Percentiles rank a stretch among this genome's conserved stretches.
These are phyloP conservation scores for Erebia epiphron DNA, from an alignment of 2,888 invertebrate species.

Conservation along the genomic window DNA sequence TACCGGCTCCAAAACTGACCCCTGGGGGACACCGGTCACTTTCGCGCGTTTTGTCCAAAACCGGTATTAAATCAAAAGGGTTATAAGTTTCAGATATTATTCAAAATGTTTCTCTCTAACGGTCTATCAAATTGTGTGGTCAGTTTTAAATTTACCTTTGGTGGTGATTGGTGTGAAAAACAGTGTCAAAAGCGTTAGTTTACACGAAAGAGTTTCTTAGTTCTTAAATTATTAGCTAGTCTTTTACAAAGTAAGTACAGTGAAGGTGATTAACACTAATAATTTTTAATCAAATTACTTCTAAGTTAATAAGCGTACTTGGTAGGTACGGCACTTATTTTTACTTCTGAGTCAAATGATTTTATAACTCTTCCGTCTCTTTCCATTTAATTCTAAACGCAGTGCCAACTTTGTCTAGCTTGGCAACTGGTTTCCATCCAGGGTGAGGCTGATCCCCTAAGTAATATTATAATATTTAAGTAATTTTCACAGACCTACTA, in stretches of 20 bases:
- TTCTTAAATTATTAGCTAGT: neutral
- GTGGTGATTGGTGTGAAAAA: conserved; percentile 51
- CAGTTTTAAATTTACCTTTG: conserved; percentile 64
- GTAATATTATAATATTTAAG: too few species aligned
- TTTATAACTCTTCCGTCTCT: too few species aligned
- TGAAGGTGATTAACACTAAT: neutral
- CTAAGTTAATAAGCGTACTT: too few species aligned
- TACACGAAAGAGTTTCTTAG: conserved; percentile 25
- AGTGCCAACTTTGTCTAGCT: too few species aligned
- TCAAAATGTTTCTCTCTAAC: conserved; percentile 48
- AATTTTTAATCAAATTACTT: neutral
- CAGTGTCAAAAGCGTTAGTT: conserved; percentile 42
- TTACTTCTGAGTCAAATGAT: too few species aligned
- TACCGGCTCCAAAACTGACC: conserved; percentile 69
- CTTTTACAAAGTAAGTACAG: conserved; percentile 25
- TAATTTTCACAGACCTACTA: too few species aligned
- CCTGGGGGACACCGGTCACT: conserved; percentile 77
- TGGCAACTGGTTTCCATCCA: too few species aligned
- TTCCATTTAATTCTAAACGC: too few species aligned
- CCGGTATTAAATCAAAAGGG: conserved; percentile 69
- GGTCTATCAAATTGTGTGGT: conserved; percentile 57
- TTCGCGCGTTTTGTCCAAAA: conserved; percentile 59
- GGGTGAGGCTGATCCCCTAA: too few species aligned
- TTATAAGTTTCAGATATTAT: conserved; percentile 60
- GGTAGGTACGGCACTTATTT: too few species aligned